Conservation (phyloP, 2,888 invertebrate species). For the Hedya salicella region DNA sequence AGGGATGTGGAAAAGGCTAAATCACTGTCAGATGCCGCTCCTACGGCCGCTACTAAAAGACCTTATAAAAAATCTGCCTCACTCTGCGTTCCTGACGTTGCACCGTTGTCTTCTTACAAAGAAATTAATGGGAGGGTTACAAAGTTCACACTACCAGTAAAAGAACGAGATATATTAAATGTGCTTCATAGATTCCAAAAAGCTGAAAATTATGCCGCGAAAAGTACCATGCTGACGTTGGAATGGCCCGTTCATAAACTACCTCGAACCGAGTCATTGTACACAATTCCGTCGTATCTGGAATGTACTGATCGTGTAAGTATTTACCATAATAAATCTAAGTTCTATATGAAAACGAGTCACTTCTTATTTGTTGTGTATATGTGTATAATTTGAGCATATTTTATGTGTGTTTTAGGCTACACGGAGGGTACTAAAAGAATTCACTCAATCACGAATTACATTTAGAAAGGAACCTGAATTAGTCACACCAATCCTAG, state of each 20-base stretch:
- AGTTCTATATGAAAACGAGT: not conserved
- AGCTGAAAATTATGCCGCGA: conserved; percentile 10
- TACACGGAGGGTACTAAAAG: conserved; percentile 30
- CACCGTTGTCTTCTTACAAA: conserved; percentile 10
- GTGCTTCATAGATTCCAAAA: conserved; percentile 28
- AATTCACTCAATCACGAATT: conserved; percentile 27
- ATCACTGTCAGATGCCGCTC: conserved; percentile 38
- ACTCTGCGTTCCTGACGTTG: conserved; percentile 69
- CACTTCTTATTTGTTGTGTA: no score
- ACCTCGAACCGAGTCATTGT: conserved; percentile 84
- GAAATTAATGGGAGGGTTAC: conserved; percentile 24
- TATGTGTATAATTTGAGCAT: not conserved
- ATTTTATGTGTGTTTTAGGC: conserved; percentile 21
- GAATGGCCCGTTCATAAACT: conserved; percentile 37
- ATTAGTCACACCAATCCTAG: conserved; percentile 1
- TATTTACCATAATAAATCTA: not conserved
- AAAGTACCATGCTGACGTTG: conserved; percentile 7
- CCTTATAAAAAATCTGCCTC: conserved; percentile 80
- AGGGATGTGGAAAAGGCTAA: conserved; percentile 47
- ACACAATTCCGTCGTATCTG: conserved; percentile 90
- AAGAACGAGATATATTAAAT: conserved; percentile 25
- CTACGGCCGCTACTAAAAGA: conserved; percentile 61
- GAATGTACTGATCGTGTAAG: conserved; percentile 87
- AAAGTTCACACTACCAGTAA: conserved; percentile 20
- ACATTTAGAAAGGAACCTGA: conserved; percentile 1